phyloP scores from a whole-genome alignment of 2,113 vertebrate species.

The Junco hyemalis region DNA sequence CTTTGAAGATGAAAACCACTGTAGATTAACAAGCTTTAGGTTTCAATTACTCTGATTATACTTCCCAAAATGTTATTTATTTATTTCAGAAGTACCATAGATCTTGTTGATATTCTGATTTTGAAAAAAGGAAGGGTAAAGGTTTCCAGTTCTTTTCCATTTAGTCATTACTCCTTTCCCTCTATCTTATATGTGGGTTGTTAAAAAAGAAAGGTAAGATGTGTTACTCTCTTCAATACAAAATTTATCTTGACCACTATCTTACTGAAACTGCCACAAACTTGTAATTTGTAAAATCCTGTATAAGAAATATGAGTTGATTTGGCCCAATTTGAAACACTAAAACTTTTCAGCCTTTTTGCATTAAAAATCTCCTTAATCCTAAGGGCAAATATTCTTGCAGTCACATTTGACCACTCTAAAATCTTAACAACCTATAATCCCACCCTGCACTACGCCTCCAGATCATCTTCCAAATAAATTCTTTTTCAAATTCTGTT shows the following conservation, averaged over 20 bases:
- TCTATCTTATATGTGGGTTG: not conserved
- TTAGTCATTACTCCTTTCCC: not conserved
- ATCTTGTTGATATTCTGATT: not conserved
- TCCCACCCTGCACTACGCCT: not conserved
- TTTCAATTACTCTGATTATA: slow-evolving; percentile 4
- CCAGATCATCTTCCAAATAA: not conserved
- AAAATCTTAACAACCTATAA: not conserved
- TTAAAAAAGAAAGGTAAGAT: not conserved
- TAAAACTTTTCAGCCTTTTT: not conserved
- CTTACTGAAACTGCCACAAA: not conserved
- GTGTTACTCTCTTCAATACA: not conserved
- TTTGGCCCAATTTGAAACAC: not conserved
- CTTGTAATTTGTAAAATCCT: not conserved
- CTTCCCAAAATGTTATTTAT: not conserved
- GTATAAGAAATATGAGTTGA: not conserved
- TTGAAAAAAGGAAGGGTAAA: not conserved
- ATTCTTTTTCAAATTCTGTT: not conserved
- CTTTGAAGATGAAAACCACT: slow-evolving; percentile 12
- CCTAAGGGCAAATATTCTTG: not conserved
- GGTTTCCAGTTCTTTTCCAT: not conserved
- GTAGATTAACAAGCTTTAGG: not conserved
- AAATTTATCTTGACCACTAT: not conserved
- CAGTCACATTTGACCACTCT: not conserved
- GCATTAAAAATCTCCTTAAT: not conserved
- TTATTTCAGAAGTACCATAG: not conserved